Evolutionary conservation across 2,797 vertebrate species (phyloP), one percentile per base, ranked within the genome.

Genomic region (Gadopsis marmoratus): DNA sequence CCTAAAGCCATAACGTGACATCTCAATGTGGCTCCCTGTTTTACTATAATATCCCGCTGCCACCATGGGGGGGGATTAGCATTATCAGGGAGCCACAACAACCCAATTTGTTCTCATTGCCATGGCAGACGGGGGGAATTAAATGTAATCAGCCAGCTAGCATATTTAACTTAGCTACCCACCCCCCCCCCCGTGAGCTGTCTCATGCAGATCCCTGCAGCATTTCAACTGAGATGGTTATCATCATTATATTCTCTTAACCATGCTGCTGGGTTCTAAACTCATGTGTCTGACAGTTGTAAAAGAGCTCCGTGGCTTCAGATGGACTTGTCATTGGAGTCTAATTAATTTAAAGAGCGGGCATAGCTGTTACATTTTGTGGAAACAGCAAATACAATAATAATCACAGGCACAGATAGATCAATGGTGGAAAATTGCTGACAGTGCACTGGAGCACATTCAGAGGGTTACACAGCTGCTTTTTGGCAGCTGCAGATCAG

Each of bases 51-150:
- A 88, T 83, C 79, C 79, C 19, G 33, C 76, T 67, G 78, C 85
- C 85, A 76, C 82, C 67, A n/a, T n/a, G n/a, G 79, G 39, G 21
- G 80, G 83, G 92, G 86, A 90, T 92, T 90, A 92, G 79, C 81
- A 89, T 90, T 90, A 92, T 92, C 92, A 90, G n/a, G 86, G 83
- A 86, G 87, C 80, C 85, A 88, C 89, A 93, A 88, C 90, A 91
- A 86, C 77, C 86, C 88, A 90, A 92, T 93, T 93, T 92, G 91
- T 92, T 88, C 88, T 90, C 91, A 89, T 89, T 87, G 89, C 85
- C 79, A 37, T 61, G 77, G 82, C 89, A 87, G 87, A 87, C 47
- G 53, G 74, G 75, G 82, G 80, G 81, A 89, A 93, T 94, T 89
- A 92, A 92, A 91, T 88, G 88, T 83, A 91, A 92, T 93, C 83